Evolutionary conservation across 1,140 invertebrate genomes (phyloP), one percentile per base, ranked within the genome.

Genomic region (Sweltsa coloradensis): DNA sequence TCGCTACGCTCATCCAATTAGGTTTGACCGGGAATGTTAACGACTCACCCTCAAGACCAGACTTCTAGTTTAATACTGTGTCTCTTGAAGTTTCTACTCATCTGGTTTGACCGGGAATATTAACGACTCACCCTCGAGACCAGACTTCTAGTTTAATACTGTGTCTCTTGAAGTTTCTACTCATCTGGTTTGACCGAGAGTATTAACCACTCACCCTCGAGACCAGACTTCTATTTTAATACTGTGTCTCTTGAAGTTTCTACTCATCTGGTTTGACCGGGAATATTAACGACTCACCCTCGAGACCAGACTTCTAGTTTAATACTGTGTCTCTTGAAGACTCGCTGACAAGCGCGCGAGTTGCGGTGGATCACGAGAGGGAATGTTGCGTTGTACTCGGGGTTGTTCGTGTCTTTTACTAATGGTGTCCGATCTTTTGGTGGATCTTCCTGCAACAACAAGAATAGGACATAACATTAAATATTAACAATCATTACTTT

Each of bases 261-360:
- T n/a, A n/a, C n/a, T n/a, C n/a, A n/a, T 11, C 11, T 37, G 18
- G 18, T 11, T 19, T 37, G 11, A 37, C 11, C 18, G 23, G 18
- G 36, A 37, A 4, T 11, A 5, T 5, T 16, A 3, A n/a, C 36
- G 22, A 65, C 78, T 81, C 71, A 96, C 92, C 92, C 91, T 74
- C 88, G 85, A 0, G 88, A 84, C 71, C 82, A 95, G 11, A 97
- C 74, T 70, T 97, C 89, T 51, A 89, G 79, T 59, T 97, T 97
- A 13, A 95, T 66, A 18, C 74, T 73, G 51, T 94, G 88, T 49
- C 89, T 72, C 66, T 95, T 95, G 56, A 97, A 87, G 24, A 88
- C 73, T 48, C 92, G 64, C 52, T 81, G 76, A 57, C 92, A 89
- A 14, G 81, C 75, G 44, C 90, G 71, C 3, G 83, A 77, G 36